Evolutionary conservation across 2,113 vertebrate species (phyloP), one percentile per base, ranked within the genome.

Genomic region (Alouatta palliata): DNA sequence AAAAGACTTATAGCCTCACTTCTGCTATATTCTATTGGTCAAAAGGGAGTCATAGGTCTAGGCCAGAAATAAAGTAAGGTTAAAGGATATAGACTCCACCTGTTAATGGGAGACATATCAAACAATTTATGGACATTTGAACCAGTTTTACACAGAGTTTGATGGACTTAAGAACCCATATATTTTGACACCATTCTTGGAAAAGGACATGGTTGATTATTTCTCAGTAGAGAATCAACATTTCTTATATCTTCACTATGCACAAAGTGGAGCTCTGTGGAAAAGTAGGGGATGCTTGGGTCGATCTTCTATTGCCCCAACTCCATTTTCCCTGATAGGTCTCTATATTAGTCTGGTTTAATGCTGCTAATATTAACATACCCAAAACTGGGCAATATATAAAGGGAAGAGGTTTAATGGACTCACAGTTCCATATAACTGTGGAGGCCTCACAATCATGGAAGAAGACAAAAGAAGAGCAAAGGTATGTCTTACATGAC

Each of bases 31-130:
- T 76, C 16, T 82, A 0, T 32, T 47, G n/a, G 56, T 75, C 32
- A 37, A 96, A 91, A 86, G 16, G 37, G 83, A 92, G 54, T 32
- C 25, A 75, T 1, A 83, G 5, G 4, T 5, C 16, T 52, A 64
- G 37, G 27, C 12, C 32, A 70, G 25, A 40, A 47, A 21, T 27
- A n/a, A 47, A 35, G 21, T 37, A n/a, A 47, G 4, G 20, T n/a
- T 13, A 92, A 35, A 21, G 0, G 1, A 13, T n/a, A 20, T 21
- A 91, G 64, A 80, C 1, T 1, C n/a, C 1, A 27, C 7, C 9
- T 37, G 4, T 68, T 61, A 40, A 58, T 32, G 12, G 25, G 30
- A 92, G 40, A 80, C 17, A 84, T 25, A 4, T 11, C 49, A 37
- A 71, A 54, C 66, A 73, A 73, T 37, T 6, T 64, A 7, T 66